Conservation (phyloP, 2,113 vertebrate species). For the Polyodon spathula region DNA sequence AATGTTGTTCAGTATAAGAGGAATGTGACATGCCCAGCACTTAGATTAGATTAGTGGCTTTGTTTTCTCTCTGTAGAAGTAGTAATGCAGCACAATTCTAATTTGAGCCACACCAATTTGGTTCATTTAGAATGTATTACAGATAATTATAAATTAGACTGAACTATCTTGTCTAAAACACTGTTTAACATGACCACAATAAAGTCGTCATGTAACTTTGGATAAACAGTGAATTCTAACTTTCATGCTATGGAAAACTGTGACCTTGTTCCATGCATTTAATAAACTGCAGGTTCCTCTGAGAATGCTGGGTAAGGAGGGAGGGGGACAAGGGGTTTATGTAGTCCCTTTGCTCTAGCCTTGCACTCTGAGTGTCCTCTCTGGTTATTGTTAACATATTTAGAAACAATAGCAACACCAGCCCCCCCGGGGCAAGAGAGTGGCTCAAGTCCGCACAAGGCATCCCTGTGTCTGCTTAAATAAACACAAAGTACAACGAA, state of each 20-base stretch:
- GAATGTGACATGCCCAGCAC: too few species aligned
- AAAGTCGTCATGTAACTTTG: not conserved
- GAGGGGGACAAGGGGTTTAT: not conserved
- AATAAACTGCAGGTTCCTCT: conserved; percentile 13
- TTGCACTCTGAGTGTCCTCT: conserved; percentile 5
- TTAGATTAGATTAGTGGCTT: too few species aligned
- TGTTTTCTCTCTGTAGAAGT: too few species aligned
- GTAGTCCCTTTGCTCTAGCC: not conserved
- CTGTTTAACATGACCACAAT: too few species aligned
- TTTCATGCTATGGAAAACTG: conserved; percentile 2
- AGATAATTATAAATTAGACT: too few species aligned
- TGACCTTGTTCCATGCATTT: not conserved
- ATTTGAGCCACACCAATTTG: too few species aligned
- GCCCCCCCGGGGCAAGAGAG: conserved; percentile 5
- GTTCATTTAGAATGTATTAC: too few species aligned
- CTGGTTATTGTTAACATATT: conserved; percentile 20
- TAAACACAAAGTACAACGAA: conserved; percentile 3
- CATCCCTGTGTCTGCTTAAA: conserved; percentile 5
- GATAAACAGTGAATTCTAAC: not conserved
- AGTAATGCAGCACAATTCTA: too few species aligned
- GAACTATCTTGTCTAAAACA: too few species aligned
- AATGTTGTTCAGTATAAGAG: too few species aligned
- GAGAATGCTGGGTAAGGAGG: not conserved
- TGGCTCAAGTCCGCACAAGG: conserved; percentile 10
- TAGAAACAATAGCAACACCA: conserved; percentile 14